Evolutionary conservation across 2,888 invertebrate species (phyloP), one percentile per base, ranked within the genome.

Genomic region (Maniola hyperantus): DNA sequence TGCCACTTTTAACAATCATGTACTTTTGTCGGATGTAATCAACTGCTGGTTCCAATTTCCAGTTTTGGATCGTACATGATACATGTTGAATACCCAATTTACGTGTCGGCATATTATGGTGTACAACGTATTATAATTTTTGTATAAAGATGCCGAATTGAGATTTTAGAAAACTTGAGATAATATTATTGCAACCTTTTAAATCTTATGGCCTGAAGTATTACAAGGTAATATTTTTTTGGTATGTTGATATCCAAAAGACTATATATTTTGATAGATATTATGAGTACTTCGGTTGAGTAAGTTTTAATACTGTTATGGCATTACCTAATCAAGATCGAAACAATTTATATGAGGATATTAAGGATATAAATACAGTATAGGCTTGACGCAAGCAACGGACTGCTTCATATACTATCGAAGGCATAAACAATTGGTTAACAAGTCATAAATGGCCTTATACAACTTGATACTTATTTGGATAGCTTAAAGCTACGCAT

Each of bases 311-410:
- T 70, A 67, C 69, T 68, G 64, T 80, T 75, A 79, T 84, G 86
- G 83, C 86, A 87, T 88, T 86, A 87, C 85, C 83, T 77, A 78
- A 83, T 85, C 85, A 85, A 84, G 80, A 72, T 72, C 67, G 72
- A 79, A 80, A 83, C 76, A 79, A 77, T 81, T 72, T 75, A 72
- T 74, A 76, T 77, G 75, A 75, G 76, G 74, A 76, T 73, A 74
- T 75, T 79, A 80, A 79, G 77, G 77, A 79, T 33, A 20, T 42
- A 57, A 34, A 57, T 57, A 57, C 8, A 62, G 1, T 78, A 81
- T 75, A 71, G 73, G 74, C 76, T 76, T 51, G 54, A 80, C 78
- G 76, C 77, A 83, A 84, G 83, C 84, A 74, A 75, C 68, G 71
- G 77, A 74, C 76, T 77, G 73, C 72, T 64, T 62, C 70, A 44